Evolutionary conservation across 1,140 invertebrate genomes (phyloP).

Genomic region (Colletes gigas): DNA sequence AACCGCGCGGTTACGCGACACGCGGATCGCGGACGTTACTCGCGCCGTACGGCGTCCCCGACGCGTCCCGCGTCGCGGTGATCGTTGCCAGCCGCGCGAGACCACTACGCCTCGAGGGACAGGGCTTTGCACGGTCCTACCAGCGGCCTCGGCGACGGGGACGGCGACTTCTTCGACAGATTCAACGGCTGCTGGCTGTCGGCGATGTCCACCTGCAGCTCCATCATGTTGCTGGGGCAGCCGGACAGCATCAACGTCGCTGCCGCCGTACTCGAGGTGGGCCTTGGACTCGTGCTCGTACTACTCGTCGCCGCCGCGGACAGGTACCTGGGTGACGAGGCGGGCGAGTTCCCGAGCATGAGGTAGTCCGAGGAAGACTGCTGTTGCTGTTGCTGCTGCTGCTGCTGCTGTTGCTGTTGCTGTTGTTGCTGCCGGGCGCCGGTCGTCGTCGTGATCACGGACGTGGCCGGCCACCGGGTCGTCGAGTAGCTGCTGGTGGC

Average conservation of each 20-base stretch:
- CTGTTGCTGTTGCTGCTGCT: conserved; percentile 68
- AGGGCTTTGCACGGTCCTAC: conserved; percentile 81
- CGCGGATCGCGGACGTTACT: background rate
- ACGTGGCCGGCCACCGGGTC: conserved; percentile 76
- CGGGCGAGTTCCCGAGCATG: conserved; percentile 72
- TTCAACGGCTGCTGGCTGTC: conserved; percentile 92
- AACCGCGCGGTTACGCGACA: conserved; percentile 24
- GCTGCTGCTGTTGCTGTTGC: conserved; percentile 64
- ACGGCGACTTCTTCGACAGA: conserved; percentile 93
- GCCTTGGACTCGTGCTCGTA: conserved; percentile 76
- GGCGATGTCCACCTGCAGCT: conserved; percentile 90
- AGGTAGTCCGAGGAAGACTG: conserved; percentile 75
- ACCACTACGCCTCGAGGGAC: conserved; percentile 83
- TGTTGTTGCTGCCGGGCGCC: conserved; percentile 72
- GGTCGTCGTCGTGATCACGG: conserved; percentile 79
- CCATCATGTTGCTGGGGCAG: conserved; percentile 83
- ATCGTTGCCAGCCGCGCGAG: conserved; percentile 4
- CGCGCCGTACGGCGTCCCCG: conserved; percentile 2
- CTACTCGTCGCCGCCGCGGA: conserved; percentile 75
- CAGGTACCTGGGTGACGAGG: conserved; percentile 76
- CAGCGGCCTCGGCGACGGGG: conserved; percentile 85
- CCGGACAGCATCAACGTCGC: conserved; percentile 76
- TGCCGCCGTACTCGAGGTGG: conserved; percentile 74
- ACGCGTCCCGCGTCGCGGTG: background rate
- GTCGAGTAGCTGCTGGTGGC: conserved; percentile 76